These are phyloP conservation scores for Amblyraja radiata DNA, from an alignment of 2,797 vertebrate species.

Conservation along the genomic window DNA sequence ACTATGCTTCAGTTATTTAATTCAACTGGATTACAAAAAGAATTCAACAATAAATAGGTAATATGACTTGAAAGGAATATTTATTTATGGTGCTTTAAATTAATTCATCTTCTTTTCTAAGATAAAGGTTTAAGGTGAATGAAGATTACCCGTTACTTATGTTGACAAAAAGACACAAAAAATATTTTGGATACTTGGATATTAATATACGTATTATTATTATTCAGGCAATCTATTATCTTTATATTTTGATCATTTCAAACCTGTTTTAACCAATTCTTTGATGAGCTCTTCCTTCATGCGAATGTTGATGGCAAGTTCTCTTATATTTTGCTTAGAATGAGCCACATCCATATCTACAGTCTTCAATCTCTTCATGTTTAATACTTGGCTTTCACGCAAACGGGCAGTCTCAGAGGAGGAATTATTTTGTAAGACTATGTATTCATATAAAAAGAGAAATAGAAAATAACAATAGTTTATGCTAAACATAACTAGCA, in stretches of 20 bases:
- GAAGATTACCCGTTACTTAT: neutral
- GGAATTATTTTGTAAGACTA: neutral
- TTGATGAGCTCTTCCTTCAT: constrained; percentile 80
- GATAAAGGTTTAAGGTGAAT: neutral
- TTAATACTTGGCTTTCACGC: constrained; percentile 51
- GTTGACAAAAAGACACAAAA: neutral
- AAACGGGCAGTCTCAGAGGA: constrained; percentile 54
- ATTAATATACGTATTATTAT: neutral
- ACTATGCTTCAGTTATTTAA: neutral
- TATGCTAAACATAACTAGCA: neutral
- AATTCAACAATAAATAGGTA: neutral
- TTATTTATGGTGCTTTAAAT: neutral
- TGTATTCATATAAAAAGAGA: neutral
- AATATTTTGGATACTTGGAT: neutral
- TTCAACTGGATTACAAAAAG: neutral
- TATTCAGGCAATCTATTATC: neutral
- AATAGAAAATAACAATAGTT: neutral
- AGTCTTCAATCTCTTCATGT: constrained; percentile 57
- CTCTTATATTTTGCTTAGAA: constrained; percentile 66
- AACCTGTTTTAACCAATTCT: constrained; percentile 78
- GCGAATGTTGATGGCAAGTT: constrained; percentile 72
- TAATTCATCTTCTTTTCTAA: neutral
- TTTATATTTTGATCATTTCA: constrained; percentile 38
- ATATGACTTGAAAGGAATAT: neutral
- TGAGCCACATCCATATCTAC: constrained; percentile 55